Evolutionary conservation across 2,888 invertebrate species (phyloP).

Genomic region (Fragum sueziense): DNA sequence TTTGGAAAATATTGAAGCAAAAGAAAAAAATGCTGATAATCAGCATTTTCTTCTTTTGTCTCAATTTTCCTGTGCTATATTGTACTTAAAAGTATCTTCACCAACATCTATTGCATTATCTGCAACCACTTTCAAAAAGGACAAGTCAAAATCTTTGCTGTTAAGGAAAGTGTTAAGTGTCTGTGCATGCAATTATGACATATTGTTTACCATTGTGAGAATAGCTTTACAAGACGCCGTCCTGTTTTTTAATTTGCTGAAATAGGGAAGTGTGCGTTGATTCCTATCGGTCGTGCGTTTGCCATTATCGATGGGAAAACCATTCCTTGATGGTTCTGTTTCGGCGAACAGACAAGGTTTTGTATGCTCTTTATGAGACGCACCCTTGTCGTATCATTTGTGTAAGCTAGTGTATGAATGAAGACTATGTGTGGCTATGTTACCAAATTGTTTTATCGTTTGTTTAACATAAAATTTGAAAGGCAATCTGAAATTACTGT

Average conservation of each 20-base stretch:
- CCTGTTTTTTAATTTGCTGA: conserved; percentile 51
- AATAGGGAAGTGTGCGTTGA: conserved; percentile 39
- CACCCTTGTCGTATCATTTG: not conserved
- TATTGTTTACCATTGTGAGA: conserved; percentile 45
- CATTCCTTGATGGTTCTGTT: conserved; percentile 29
- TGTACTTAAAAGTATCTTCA: too few species aligned
- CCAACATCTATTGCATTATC: too few species aligned
- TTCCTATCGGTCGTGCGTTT: conserved; percentile 22
- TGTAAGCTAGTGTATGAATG: not conserved
- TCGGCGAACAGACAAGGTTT: conserved; percentile 33
- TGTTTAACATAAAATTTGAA: too few species aligned
- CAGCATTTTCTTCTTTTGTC: too few species aligned
- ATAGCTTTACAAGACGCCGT: conserved; percentile 25
- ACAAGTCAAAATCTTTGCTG: too few species aligned
- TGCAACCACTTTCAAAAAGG: too few species aligned
- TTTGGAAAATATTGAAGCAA: too few species aligned
- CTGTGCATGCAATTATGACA: conserved; percentile 8
- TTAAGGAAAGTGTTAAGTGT: not conserved
- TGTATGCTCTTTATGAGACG: conserved; percentile 9
- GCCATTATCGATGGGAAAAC: conserved; percentile 32
- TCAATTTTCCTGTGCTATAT: too few species aligned
- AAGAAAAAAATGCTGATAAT: too few species aligned
- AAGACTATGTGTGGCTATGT: too few species aligned
- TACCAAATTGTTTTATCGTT: too few species aligned
- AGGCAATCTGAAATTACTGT: too few species aligned